Conservation (phyloP, 2,888 invertebrate species). For the Platypus cylindrus region DNA sequence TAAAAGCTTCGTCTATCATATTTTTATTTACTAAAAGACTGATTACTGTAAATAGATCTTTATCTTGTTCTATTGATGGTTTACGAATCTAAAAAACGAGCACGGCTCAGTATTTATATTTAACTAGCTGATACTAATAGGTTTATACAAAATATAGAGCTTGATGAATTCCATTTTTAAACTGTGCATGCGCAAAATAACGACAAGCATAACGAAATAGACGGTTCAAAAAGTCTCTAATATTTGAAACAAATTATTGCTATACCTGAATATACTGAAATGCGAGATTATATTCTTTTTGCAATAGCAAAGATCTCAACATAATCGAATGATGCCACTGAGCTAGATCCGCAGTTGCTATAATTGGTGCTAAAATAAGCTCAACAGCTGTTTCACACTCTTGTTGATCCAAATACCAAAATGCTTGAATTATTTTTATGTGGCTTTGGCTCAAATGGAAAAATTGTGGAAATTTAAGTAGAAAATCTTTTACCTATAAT, state of each 20-base stretch:
- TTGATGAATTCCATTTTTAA: neutral
- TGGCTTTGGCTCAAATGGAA: slow-evolving; percentile 62
- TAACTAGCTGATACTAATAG: neutral
- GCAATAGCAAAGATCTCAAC: slow-evolving; percentile 50
- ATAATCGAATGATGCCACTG: slow-evolving; percentile 64
- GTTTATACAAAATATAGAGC: neutral
- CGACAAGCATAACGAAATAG: slow-evolving; percentile 3
- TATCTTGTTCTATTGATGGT: slow-evolving; percentile 25
- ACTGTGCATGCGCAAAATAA: neutral
- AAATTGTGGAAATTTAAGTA: slow-evolving; percentile 65
- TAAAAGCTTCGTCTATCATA: slow-evolving; percentile 51
- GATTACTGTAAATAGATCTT: slow-evolving; percentile 43
- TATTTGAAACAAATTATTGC: slow-evolving; percentile 32
- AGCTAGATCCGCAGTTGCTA: slow-evolving; percentile 42
- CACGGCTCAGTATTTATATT: neutral
- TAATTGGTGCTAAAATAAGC: slow-evolving; percentile 48
- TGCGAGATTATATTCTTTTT: slow-evolving; percentile 57
- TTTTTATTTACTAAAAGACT: slow-evolving; percentile 51
- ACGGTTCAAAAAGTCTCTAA: slow-evolving; percentile 21
- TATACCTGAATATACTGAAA: slow-evolving; percentile 54
- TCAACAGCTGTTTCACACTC: slow-evolving; percentile 62
- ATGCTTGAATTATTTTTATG: slow-evolving; percentile 70
- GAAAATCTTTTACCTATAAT: slow-evolving; percentile 8
- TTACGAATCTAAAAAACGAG: slow-evolving; percentile 31
- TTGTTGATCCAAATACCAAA: slow-evolving; percentile 82